phyloP scores from a whole-genome alignment of 2,888 invertebrate species.

The Drosophila anomelani region DNA sequence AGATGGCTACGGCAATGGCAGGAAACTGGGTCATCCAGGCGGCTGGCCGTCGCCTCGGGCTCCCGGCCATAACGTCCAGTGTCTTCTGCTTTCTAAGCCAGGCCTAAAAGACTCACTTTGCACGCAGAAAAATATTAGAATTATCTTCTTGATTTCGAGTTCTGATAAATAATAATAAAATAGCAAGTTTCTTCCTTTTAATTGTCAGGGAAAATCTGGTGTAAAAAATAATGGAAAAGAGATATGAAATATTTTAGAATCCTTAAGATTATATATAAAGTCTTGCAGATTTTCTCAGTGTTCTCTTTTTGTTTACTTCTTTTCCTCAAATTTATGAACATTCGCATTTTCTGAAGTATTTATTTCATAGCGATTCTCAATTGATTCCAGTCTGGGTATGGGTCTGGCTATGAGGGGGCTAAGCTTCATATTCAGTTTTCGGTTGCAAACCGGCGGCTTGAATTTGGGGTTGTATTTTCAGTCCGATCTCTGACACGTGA shows the following conservation, averaged over 20 bases:
- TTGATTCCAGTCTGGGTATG: conserved; percentile 61
- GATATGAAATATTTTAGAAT: not conserved
- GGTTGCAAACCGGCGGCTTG: not conserved
- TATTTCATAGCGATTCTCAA: conserved; percentile 73
- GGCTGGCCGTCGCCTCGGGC: conserved; percentile 57
- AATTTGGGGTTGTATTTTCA: conserved; percentile 21
- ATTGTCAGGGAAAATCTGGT: not conserved
- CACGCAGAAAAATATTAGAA: conserved; percentile 4
- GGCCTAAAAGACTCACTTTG: conserved; percentile 43
- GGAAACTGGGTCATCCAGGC: conserved; percentile 72
- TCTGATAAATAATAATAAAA: not conserved
- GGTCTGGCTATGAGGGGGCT: conserved; percentile 18
- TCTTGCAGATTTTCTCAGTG: conserved; percentile 5
- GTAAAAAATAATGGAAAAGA: too few relatives aligned
- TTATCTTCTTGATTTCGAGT: too few relatives aligned
- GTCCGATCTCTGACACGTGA: conserved; percentile 80
- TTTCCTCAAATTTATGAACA: conserved; percentile 59
- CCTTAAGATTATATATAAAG: too few relatives aligned
- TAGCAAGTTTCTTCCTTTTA: not conserved
- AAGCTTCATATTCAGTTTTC: conserved; percentile 39
- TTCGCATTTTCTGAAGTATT: conserved; percentile 59
- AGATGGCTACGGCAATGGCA: conserved; percentile 32
- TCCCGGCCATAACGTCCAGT: conserved; percentile 44
- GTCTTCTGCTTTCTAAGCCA: conserved; percentile 77
- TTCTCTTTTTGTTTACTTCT: conserved; percentile 33